These are phyloP conservation scores for Tupaia chinensis DNA, from an alignment of 2,113 vertebrate species.

Conservation along the genomic window DNA sequence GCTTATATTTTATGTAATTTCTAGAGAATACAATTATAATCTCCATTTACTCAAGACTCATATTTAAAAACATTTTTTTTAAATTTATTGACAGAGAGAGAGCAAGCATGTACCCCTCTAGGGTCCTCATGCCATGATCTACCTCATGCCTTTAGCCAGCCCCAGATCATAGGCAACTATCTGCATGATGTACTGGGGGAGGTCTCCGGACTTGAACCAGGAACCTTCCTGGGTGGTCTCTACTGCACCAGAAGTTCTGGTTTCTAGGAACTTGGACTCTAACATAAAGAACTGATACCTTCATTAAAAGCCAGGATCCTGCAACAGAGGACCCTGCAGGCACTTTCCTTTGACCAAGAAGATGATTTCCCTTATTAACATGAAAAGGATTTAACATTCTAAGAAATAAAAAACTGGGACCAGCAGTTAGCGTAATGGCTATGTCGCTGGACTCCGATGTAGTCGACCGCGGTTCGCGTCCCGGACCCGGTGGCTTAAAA, in stretches of 20 bases:
- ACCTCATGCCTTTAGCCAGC: too few relatives aligned
- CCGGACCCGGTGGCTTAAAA: too few relatives aligned
- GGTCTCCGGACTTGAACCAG: too few relatives aligned
- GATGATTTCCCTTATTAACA: neutral
- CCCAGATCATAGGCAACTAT: too few relatives aligned
- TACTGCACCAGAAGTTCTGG: neutral
- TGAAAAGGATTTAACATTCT: neutral
- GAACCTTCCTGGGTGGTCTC: neutral
- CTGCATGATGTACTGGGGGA: too few relatives aligned
- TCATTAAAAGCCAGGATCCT: neutral
- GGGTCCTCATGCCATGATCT: too few relatives aligned
- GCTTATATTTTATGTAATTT: neutral
- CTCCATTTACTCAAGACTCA: neutral
- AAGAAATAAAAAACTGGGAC: neutral
- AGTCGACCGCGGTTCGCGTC: too few relatives aligned
- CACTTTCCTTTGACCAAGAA: neutral
- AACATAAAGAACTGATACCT: neutral
- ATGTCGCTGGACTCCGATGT: too few relatives aligned
- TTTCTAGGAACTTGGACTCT: neutral
- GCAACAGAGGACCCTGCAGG: neutral
- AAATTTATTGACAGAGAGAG: too few relatives aligned
- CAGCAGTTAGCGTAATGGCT: too few relatives aligned
- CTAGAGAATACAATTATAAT: neutral
- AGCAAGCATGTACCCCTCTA: too few relatives aligned
- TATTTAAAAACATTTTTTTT: too few relatives aligned